These are phyloP conservation scores for Zoanthus gigantus DNA, from an alignment of 92 coral and sea anemone genomes.

Conservation along the genomic window DNA sequence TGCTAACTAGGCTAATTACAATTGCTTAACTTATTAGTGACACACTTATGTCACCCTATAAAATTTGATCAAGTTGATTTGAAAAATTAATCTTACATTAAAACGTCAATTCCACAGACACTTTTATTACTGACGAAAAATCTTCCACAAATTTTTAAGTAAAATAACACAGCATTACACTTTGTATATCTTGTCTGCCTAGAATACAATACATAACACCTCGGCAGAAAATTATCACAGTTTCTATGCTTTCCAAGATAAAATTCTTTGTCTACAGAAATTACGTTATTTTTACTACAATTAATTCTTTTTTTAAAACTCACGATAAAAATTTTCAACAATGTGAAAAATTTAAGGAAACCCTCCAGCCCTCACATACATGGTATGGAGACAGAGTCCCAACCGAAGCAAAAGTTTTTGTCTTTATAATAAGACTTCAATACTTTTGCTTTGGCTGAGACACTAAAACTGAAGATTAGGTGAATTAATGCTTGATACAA, in stretches of 20 bases:
- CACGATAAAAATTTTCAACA: background rate
- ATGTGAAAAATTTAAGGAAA: background rate
- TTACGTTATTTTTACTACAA: background rate
- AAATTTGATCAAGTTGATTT: background rate
- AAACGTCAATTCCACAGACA: background rate
- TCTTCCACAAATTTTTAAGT: background rate
- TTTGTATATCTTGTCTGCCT: too few relatives aligned
- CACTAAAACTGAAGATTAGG: conserved; percentile 9
- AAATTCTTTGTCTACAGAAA: background rate
- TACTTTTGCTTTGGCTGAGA: conserved; percentile 14
- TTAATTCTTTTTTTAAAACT: background rate
- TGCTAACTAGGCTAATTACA: background rate
- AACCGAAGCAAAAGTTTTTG: background rate
- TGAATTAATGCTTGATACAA: conserved; percentile 87
- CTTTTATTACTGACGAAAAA: background rate
- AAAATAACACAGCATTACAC: background rate
- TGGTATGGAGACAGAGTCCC: conserved; percentile 25
- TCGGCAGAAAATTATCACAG: background rate
- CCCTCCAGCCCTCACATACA: conserved; percentile 25
- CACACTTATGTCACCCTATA: background rate
- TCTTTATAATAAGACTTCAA: background rate
- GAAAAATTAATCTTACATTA: background rate
- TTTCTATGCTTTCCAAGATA: background rate
- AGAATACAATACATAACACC: too few relatives aligned
- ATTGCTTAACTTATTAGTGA: background rate